phyloP scores from a whole-genome alignment of 2,888 invertebrate genomes.

The Coremacera marginata region DNA sequence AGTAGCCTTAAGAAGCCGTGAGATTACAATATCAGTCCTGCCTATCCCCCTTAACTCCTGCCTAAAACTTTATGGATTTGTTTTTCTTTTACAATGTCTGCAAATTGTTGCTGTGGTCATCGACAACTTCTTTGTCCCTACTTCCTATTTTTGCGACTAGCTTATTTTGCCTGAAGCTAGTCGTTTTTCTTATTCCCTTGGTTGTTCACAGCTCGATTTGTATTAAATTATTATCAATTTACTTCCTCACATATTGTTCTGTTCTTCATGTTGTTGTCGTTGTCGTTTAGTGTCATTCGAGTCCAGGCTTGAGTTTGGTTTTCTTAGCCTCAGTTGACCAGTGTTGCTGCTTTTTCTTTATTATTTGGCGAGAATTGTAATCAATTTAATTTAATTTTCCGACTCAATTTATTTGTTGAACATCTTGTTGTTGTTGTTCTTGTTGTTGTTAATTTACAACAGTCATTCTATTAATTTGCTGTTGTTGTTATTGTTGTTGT shows the following conservation, averaged over 20 bases:
- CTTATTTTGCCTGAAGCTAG: background rate
- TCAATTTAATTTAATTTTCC: constrained; percentile 60
- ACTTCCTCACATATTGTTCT: constrained; percentile 26
- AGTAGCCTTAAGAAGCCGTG: too few species aligned
- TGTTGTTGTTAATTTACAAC: constrained; percentile 22
- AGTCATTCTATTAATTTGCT: constrained; percentile 28
- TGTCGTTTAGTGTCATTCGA: background rate
- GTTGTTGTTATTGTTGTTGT: constrained; percentile 27
- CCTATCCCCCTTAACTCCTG: too few species aligned
- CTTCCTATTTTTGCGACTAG: background rate
- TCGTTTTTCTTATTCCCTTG: background rate
- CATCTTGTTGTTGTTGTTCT: constrained; percentile 16
- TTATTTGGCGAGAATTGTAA: constrained; percentile 52
- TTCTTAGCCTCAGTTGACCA: background rate
- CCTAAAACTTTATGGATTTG: too few species aligned
- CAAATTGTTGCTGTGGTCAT: too few species aligned
- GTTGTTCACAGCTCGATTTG: constrained; percentile 22
- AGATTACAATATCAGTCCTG: too few species aligned
- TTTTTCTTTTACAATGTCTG: too few species aligned
- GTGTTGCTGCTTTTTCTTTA: constrained; percentile 35
- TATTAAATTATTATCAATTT: constrained; percentile 34
- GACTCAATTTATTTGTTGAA: constrained; percentile 53
- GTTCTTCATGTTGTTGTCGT: background rate
- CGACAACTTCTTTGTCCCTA: too few species aligned
- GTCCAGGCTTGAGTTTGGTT: background rate